These are phyloP conservation scores for Dastarcus helophoroides DNA, from an alignment of 2,888 invertebrate genomes.

Conservation along the genomic window DNA sequence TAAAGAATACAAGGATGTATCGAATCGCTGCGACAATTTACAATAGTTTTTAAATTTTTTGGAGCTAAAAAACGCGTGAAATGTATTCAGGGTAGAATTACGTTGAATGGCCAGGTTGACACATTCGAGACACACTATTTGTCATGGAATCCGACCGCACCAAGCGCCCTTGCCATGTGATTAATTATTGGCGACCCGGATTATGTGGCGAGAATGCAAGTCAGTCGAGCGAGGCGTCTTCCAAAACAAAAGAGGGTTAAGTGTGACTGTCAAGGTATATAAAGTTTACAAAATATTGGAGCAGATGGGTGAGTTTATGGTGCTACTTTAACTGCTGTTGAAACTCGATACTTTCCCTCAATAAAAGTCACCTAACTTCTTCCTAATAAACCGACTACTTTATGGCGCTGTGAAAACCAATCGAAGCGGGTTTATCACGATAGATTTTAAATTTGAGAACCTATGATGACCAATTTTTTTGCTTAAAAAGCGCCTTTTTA, in stretches of 20 bases:
- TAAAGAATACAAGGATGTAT: slow-evolving; percentile 18
- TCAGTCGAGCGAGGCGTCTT: slow-evolving; percentile 25
- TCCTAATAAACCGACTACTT: too few species aligned
- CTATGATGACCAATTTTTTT: too few species aligned
- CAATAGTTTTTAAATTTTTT: slow-evolving; percentile 27
- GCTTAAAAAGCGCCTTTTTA: too few species aligned
- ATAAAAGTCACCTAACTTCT: too few species aligned
- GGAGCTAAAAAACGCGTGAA: slow-evolving; percentile 22
- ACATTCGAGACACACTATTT: slow-evolving; percentile 33
- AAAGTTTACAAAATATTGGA: slow-evolving; percentile 12
- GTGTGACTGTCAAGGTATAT: slow-evolving; percentile 17
- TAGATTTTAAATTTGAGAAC: too few species aligned
- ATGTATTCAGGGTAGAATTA: slow-evolving; percentile 24
- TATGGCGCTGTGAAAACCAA: too few species aligned
- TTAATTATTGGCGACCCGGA: slow-evolving; percentile 31
- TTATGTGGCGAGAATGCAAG: slow-evolving; percentile 26
- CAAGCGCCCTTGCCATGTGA: slow-evolving; percentile 24
- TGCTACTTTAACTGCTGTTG: slow-evolving; percentile 9
- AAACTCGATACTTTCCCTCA: too few species aligned
- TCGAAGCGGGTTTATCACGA: too few species aligned
- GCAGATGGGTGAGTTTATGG: slow-evolving; percentile 8
- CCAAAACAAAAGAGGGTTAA: slow-evolving; percentile 29
- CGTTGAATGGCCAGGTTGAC: slow-evolving; percentile 29
- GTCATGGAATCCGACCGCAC: slow-evolving; percentile 32
- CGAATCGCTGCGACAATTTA: slow-evolving; percentile 27